Base-by-base conservation (phyloP, 1,140 invertebrate genomes). In the Habropoda laboriosa region DNA sequence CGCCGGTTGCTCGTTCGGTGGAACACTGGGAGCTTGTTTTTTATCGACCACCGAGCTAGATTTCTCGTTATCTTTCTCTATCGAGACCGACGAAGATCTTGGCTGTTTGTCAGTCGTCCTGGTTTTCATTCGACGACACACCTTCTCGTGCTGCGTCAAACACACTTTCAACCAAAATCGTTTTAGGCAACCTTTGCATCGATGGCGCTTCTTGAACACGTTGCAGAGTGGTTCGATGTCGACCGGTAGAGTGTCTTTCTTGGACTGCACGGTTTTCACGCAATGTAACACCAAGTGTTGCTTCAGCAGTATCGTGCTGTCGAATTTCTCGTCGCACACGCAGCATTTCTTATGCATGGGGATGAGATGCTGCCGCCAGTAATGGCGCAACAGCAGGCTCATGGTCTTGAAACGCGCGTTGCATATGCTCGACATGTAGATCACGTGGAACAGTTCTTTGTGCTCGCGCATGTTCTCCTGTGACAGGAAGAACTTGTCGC, bases 341-440 rank as follows among this genome's bases (percentile, higher is more conserved):
- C 87, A 87, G 55, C 89, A 90, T 45, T 82, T 16, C 10, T 74
- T 79, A 24, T 10, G 21, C 7, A 63, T 63, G 7, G 24, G n/a
- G 18, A 66, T 51, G 3, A n/a, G n/a, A 27, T 90, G 88, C 7
- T 85, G 79, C 1, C 64, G 49, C 1, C 88, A 16, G 30, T 88
- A 90, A 81, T 90, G 89, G 3, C 4, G 27, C 16, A 87, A 47
- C 18, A 90, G 66, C 51, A 82, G 80, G 32, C 45, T 57, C 21
- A 55, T 83, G 0, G 30, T 21, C 2, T 30, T 79, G 49, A 83
- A 89, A 35, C 71, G 72, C 4, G 81, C 88, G 27, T 64, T 40
- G 55, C 89, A 90, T 64, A 90, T 80, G n/a, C 86, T 88, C 10
- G 89, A 90, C 58, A 86, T 90, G 1, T 82, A 90, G 1, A 78